Evolutionary conservation across 2,113 vertebrate species (phyloP), one percentile per base, ranked within the genome.

Genomic region (Phoenicopterus ruber): DNA sequence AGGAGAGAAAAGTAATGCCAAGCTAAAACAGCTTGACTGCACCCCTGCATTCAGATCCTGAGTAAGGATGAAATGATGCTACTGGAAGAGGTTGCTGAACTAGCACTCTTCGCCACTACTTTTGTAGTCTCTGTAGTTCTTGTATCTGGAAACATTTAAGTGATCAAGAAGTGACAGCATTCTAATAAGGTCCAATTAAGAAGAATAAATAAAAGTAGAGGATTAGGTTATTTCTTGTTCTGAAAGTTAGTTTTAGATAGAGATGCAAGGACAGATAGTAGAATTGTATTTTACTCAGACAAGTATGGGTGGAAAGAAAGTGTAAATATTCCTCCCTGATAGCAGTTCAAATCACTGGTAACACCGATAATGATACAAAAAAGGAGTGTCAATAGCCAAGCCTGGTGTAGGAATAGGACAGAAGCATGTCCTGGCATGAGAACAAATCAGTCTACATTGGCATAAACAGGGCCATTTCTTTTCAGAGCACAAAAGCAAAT

Each of bases 401-500:
- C 14, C 25, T 47, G 8, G 8, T 69, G 50, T 32, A 52, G 32
- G 42, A 87, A 69, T 7, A 92, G 62, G 40, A 92, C 7, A 82
- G 70, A 84, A 62, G 24, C 47, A 54, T 20, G 69, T n/a, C 36
- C 57, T 79, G 70, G 31, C 65, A 38, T 20, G 38, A 88, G 44
- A 88, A 92, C 19, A 76, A 52, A 84, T 13, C 34, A 52, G 34
- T 26, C 34, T 61, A 63, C 40, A 36, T 9, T 66, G 61, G 40
- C 34, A 22, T 26, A 74, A 62, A 74, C 36, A 50, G 7, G 61
- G 17, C 19, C n/a, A 15, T 10, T 69, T 78, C n/a, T 63, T 90
- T 90, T 82, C 80, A 82, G n/a, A 86, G 71, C 57, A 91, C 72
- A 94, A 91, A 88, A 82, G 12, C 42, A 94, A 92, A 77, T 44